Conservation (phyloP, 2,888 invertebrate genomes). For the Drepanosiphum platanoidis region DNA sequence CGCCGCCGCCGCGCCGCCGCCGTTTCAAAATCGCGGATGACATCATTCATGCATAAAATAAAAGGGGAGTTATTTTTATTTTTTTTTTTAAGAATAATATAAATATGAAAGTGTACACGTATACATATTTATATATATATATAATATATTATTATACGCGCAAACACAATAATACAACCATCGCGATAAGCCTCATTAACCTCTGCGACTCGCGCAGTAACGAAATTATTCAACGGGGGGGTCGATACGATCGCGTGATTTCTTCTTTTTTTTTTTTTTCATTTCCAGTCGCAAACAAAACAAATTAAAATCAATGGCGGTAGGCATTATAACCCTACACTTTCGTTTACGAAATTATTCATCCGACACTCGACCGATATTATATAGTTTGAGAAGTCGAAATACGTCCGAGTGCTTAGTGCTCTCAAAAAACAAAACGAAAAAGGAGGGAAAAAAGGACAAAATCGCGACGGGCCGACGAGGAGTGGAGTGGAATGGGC, state of each 20-base stretch:
- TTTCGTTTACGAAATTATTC: neutral
- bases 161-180: slow-evolving; percentile 2
- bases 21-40: slow-evolving; percentile 4
- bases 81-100: slow-evolving; percentile 8
- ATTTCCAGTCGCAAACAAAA: neutral
- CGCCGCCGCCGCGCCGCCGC: neutral
- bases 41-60: slow-evolving; percentile 37
- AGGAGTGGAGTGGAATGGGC: too few species aligned
- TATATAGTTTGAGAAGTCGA: neutral
- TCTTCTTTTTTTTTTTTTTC: too few species aligned
- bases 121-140: neutral
- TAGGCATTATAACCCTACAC: neutral
- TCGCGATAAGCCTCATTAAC: slow-evolving; percentile 44
- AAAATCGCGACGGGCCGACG: neutral
- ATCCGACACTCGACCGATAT: neutral
- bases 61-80: slow-evolving; percentile 17
- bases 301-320: neutral
- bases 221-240: slow-evolving; percentile 33
- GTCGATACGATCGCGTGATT: slow-evolving; percentile 24
- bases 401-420: neutral
- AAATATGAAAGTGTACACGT: too few species aligned
- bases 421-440: neutral
- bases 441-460: neutral
- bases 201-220: neutral
- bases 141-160: neutral